A percentile compares a stretch with the other conserved stretches of the same genome.
Evolutionary conservation across 1,140 invertebrate genomes (phyloP).

Genomic region (Ceratitis capitata): DNA sequence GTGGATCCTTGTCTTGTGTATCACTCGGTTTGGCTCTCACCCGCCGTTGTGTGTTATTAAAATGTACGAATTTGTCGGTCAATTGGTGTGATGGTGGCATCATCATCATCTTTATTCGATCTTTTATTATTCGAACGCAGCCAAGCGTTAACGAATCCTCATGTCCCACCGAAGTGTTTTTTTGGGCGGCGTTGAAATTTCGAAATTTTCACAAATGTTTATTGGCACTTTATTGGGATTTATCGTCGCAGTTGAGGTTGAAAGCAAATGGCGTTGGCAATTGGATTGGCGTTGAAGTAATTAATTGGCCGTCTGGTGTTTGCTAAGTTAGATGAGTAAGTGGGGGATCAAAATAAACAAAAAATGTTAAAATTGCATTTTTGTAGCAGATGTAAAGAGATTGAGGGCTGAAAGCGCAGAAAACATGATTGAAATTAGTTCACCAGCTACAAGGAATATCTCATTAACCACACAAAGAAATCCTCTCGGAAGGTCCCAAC

Average conservation of each 20-base stretch:
- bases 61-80: neutral
- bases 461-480: no score
- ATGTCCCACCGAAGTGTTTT: neutral
- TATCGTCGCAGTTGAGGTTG: neutral
- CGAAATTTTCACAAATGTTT: neutral
- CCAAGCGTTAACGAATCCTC: neutral
- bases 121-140: neutral
- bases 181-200: neutral
- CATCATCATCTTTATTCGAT: neutral
- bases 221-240: conserved; percentile 18
- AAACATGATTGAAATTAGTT: no score
- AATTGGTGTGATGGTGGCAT: no score
- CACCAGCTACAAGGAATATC: no score
- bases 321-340: neutral
- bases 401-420: no score
- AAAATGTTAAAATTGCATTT: no score
- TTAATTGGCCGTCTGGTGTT: neutral
- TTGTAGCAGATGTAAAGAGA: no score
- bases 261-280: neutral
- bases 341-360: neutral
- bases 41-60: neutral
- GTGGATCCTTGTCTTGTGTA: neutral
- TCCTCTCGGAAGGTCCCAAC: no score
- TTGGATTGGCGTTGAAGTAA: neutral
- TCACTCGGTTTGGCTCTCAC: neutral